Conservation (phyloP, 2,113 vertebrate species). For the Vulpes lagopus region DNA sequence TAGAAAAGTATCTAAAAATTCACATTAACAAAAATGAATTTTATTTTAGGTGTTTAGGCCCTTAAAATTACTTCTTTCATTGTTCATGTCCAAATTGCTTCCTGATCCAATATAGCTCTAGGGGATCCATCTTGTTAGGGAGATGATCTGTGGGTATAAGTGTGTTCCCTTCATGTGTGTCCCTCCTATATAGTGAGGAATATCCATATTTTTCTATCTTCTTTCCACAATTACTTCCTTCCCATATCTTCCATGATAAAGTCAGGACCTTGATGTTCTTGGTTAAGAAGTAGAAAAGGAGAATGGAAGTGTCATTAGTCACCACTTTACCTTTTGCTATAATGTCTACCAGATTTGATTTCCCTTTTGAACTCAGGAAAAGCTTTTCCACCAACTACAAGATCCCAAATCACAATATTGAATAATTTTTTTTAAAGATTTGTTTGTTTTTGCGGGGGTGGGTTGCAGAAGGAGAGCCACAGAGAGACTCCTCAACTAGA, state of each 20-base stretch:
- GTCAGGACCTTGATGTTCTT: background rate
- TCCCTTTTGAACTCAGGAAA: background rate
- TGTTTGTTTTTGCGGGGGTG: background rate
- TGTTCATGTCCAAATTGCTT: background rate
- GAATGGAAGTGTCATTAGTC: background rate
- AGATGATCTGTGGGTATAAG: background rate
- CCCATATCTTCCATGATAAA: background rate
- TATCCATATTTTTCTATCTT: background rate
- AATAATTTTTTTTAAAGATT: background rate
- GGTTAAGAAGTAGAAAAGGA: background rate
- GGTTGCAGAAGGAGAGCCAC: background rate
- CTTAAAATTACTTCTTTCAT: background rate
- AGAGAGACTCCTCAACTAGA: background rate
- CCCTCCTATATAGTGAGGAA: background rate
- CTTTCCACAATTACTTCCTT: background rate
- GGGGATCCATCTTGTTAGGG: background rate
- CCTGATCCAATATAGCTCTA: background rate
- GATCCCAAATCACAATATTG: background rate
- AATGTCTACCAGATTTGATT: background rate
- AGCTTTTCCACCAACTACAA: background rate
- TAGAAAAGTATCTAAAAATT: background rate
- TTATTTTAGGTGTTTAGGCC: background rate
- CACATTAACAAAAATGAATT: background rate
- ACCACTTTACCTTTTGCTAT: background rate
- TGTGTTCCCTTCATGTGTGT: background rate